phyloP scores from a whole-genome alignment of 2,888 invertebrate species.

The Parnassius smintheus region DNA sequence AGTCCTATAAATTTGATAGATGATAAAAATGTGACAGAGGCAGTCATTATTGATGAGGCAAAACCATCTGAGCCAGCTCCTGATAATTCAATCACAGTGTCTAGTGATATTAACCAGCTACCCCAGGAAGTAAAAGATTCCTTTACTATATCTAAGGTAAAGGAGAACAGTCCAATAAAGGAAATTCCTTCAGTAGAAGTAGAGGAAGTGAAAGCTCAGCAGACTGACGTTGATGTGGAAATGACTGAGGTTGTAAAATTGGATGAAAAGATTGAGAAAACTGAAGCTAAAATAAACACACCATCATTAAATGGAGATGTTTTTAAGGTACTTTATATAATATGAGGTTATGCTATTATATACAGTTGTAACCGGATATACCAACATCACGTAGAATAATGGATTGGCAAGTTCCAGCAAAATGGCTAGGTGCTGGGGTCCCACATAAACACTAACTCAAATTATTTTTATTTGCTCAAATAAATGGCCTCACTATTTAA shows the following conservation, averaged over 20 bases:
- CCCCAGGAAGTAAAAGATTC: constrained; percentile 18
- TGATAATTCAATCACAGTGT: constrained; percentile 23
- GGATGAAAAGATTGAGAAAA: constrained; percentile 44
- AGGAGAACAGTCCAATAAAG: constrained; percentile 43
- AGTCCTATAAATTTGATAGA: constrained; percentile 32
- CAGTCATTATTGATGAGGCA: constrained; percentile 33
- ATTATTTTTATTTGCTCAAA: too few species aligned
- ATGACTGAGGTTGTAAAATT: constrained; percentile 51
- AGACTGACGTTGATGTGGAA: constrained; percentile 47
- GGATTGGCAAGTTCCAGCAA: too few species aligned
- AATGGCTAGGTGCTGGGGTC: too few species aligned
- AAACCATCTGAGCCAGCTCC: constrained; percentile 28
- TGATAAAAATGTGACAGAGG: constrained; percentile 31
- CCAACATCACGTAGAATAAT: too few species aligned
- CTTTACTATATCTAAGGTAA: constrained; percentile 30
- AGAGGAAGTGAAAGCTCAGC: constrained; percentile 33
- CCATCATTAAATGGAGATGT: constrained; percentile 68
- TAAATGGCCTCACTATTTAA: too few species aligned
- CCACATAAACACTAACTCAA: too few species aligned
- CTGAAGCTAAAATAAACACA: constrained; percentile 46
- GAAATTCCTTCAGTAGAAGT: constrained; percentile 40
- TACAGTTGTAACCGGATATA: too few species aligned
- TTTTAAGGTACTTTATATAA: constrained; percentile 47
- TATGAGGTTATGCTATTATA: too few species aligned
- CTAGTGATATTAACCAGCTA: constrained; percentile 24